A percentile compares a stretch with the other conserved stretches of the same genome.
Evolutionary conservation across 2,888 invertebrate genomes (phyloP).

Genomic region (Pogonocherus hispidulus): DNA sequence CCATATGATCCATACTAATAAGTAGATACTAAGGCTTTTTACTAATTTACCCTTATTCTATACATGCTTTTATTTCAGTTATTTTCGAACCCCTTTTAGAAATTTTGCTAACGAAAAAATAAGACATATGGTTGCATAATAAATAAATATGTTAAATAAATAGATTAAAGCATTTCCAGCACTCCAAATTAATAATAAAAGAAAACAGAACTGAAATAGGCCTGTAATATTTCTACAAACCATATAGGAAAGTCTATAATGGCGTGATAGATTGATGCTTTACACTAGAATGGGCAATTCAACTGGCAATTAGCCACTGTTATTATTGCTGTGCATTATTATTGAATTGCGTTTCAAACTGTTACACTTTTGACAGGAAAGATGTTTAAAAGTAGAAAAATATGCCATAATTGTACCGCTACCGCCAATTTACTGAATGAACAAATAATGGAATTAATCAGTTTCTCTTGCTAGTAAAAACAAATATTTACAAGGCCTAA

Average conservation of each 20-base stretch:
- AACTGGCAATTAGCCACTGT: constrained; percentile 16
- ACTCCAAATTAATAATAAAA: too few relatives aligned
- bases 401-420: constrained; percentile 16
- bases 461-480: constrained; percentile 12
- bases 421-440: neutral
- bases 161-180: too few relatives aligned
- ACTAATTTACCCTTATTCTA: too few relatives aligned
- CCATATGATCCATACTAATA: too few relatives aligned
- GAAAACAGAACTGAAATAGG: neutral
- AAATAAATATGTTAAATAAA: too few relatives aligned
- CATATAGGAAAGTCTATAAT: neutral
- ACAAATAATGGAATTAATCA: constrained; percentile 5
- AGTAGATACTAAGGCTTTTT: too few relatives aligned
- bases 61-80: too few relatives aligned
- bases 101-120: too few relatives aligned
- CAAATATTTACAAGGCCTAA: too few relatives aligned
- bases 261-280: constrained; percentile 18
- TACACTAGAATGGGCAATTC: constrained; percentile 12
- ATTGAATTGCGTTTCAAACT: constrained; percentile 15
- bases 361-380: constrained; percentile 24
- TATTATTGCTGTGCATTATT: constrained; percentile 19
- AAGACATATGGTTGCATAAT: too few relatives aligned
- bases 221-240: neutral
- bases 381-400: constrained; percentile 14
- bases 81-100: too few relatives aligned